Conservation (phyloP, 1,140 invertebrate species). For the Monomorium pharaonis region DNA sequence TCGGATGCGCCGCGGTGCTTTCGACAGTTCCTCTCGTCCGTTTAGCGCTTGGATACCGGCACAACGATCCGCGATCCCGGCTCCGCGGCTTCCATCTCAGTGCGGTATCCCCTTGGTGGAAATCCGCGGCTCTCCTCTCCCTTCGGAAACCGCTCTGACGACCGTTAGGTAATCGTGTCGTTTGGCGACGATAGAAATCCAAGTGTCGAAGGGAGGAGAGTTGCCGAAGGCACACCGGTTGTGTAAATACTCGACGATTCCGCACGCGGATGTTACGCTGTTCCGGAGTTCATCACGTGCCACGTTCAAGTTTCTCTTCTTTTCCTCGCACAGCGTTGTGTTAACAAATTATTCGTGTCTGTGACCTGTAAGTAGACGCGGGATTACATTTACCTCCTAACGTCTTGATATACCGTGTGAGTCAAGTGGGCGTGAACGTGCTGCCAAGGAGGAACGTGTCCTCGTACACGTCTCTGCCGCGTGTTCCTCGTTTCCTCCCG, state of each 20-base stretch:
- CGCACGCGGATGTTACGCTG: neutral
- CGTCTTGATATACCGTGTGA: too few relatives aligned
- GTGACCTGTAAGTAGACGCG: neutral
- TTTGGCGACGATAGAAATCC: neutral
- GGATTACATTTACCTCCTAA: neutral
- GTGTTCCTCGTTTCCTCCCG: neutral
- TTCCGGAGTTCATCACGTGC: neutral
- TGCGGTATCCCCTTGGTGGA: too few relatives aligned
- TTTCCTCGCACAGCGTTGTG: neutral
- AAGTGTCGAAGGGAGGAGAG: too few relatives aligned
- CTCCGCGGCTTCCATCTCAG: neutral
- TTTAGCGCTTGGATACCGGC: neutral
- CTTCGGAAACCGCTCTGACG: too few relatives aligned
- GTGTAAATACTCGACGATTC: neutral
- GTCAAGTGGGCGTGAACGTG: constrained; percentile 5
- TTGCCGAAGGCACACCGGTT: neutral
- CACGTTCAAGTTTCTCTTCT: neutral
- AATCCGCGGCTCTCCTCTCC: too few relatives aligned
- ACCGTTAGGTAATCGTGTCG: neutral
- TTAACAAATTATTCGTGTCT: neutral
- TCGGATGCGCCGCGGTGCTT: constrained; percentile 19
- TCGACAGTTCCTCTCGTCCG: neutral
- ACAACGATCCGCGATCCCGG: neutral
- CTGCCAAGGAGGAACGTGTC: neutral
- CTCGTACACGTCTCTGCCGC: neutral